phyloP scores from a whole-genome alignment of 2,113 vertebrate genomes.

The Aythya baeri region DNA sequence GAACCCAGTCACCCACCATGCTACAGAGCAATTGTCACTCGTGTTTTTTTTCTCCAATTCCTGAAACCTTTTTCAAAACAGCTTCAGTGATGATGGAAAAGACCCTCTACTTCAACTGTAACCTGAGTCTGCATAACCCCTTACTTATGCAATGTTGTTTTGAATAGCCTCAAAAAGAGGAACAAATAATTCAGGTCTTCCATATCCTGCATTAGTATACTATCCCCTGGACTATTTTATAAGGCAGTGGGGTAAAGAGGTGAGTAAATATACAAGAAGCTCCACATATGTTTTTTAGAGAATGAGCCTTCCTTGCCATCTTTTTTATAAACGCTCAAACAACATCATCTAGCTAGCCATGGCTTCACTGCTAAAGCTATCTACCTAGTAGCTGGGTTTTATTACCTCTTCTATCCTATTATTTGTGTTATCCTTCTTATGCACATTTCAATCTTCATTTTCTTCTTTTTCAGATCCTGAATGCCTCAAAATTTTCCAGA shows the following conservation, averaged over 20 bases:
- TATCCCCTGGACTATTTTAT: not conserved
- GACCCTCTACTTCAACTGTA: not conserved
- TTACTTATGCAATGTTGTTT: not conserved
- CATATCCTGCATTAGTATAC: not conserved
- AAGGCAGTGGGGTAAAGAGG: not conserved
- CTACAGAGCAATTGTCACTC: not conserved
- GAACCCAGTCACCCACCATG: not conserved
- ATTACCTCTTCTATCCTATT: not conserved
- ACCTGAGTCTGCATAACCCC: not conserved
- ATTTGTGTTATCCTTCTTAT: not conserved
- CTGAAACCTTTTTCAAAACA: not conserved
- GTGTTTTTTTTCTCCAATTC: not conserved
- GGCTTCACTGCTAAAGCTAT: not conserved
- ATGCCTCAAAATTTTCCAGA: not conserved
- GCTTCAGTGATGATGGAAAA: not conserved
- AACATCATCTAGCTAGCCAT: not conserved
- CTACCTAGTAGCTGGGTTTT: not conserved
- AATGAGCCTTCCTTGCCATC: not conserved
- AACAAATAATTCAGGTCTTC: conserved; percentile 1
- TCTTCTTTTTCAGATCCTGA: not conserved
- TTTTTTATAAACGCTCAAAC: not conserved
- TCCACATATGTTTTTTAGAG: not conserved
- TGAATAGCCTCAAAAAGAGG: not conserved
- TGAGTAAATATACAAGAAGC: not conserved
- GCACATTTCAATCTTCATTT: not conserved